Conservation (phyloP, 1,140 invertebrate species). For the Battus philenor region DNA sequence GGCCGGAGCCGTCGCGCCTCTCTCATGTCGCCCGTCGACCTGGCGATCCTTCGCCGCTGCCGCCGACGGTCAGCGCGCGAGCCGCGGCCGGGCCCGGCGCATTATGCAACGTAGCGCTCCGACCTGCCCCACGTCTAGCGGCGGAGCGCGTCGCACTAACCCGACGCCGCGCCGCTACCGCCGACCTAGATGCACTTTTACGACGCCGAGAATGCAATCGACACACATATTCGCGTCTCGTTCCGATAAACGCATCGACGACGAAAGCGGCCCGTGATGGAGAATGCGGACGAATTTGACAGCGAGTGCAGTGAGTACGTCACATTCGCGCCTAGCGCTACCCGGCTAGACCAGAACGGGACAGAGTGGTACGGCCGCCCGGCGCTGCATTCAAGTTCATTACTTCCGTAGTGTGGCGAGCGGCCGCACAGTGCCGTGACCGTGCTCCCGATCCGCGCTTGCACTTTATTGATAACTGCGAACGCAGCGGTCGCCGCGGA, state of each 20-base stretch:
- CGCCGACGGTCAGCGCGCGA: conserved; percentile 37
- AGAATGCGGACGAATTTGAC: conserved; percentile 73
- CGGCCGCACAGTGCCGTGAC: conserved; percentile 58
- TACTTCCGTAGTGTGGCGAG: conserved; percentile 68
- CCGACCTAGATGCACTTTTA: conserved; percentile 76
- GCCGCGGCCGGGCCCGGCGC: conserved; percentile 57
- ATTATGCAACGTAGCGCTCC: too few relatives aligned
- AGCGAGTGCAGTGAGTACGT: conserved; percentile 69
- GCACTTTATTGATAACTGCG: too few relatives aligned
- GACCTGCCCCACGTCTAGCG: conserved; percentile 74
- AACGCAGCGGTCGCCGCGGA: too few relatives aligned
- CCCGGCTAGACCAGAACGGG: conserved; percentile 54
- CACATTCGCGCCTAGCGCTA: conserved; percentile 60
- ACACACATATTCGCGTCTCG: conserved; percentile 74
- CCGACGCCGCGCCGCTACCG: conserved; percentile 62
- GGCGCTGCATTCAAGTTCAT: conserved; percentile 69
- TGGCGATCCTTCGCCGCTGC: too few relatives aligned
- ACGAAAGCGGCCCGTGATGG: conserved; percentile 73
- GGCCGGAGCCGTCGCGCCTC: conserved; percentile 51
- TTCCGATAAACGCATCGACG: too few relatives aligned
- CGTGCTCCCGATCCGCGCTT: conserved; percentile 53
- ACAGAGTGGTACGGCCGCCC: too few relatives aligned
- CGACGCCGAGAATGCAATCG: conserved; percentile 72
- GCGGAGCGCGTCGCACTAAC: conserved; percentile 64
- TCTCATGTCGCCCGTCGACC: conserved; percentile 34